Evolutionary conservation across 35 echinoderm and acorn worm species (phyloP), one percentile per base, ranked within the genome.

Genomic region (Heliocidaris tuberculata): DNA sequence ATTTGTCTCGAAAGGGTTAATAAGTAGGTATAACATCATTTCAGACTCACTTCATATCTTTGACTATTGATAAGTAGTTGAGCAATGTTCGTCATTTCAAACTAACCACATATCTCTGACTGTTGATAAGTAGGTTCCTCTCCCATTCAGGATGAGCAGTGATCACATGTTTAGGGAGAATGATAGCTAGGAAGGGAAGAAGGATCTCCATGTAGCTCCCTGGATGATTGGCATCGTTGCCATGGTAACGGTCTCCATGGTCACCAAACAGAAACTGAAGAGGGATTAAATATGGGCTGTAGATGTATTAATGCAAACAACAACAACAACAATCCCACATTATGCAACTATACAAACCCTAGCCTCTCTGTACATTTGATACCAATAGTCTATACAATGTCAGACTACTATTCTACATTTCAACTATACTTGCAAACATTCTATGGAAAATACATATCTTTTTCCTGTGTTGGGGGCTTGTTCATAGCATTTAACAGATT

Each of bases 201-300:
- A 97, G 92, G 7, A 96, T 95, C 94, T 97, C 95, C 16, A 96
- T 86, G 90, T 96, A 96, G 59, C 97, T 97, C 5, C 97, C 95
- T 13, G 95, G 94, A 90, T 97, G 95, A 85, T 96, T 70, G 27
- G 90, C 78, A 85, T 93, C 47, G 11, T 97, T 92, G 4, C 96
- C 97, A 93, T 96, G 95, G 86, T 97, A 97, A 60, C 94, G 95
- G 21, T 97, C 95, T 27, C 97, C 97, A 94, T 97, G 97, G 48
- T 97, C 97, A 95, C 97, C 97, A 94, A 97, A 97, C 35, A 97
- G 59, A 30, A 97, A 95, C 97, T 97, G 56, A 42, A 92, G 94
- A 71, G 21, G 11, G 49, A 88, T 15, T 12, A 56, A 88, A 85
- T 42, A 1, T 42, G 35, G 35, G 2, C 2, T 31, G 49, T 49